Base-by-base conservation (phyloP, 2,888 invertebrate genomes). In the Margaritifera margaritifera region DNA sequence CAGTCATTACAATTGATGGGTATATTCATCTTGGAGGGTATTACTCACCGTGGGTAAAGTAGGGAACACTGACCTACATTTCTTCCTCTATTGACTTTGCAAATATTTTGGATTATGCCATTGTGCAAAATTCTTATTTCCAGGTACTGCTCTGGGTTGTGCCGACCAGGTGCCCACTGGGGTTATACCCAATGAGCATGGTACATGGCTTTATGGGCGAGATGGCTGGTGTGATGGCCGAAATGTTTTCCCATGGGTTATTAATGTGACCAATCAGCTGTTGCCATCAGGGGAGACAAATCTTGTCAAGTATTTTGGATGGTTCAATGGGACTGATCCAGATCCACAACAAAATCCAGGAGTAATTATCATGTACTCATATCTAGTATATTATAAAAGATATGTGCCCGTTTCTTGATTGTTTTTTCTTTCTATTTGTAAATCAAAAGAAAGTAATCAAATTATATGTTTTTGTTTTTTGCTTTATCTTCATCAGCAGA, bases 121-220 rank as follows among this genome's bases (percentile, higher is more conserved):
- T 42, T 42, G 8, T 8, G 42, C 15, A 42, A 15, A 42, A 42
- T 42, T 42, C 15, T 59, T 22, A 53, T 11, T 56, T 63, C 42
- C 67, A 84, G 84, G 84, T 27, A 71, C 83, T 22, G 79, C 84
- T 5, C 66, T 83, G 4, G 84, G 84, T 18, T 84, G 84, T 74
- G 84, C 84, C 6, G 73, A 80, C n/a, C 67, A 67, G 51, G 83
- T 82, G 0, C 66, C 72, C 1, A 62, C 66, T 25, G 84, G 84
- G 6, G 82, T 80, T 15, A 80, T 78, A 53, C 84, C 84, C 1
- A 84, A 84, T 65, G 84, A 84, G 70, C 84, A 84, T 68, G 84
- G 84, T n/a, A 84, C 84, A 6, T 84, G 84, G 84, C 66, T 84
- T 62, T 84, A 84, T 72, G 84, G 84, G 1, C 71, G 84, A n/a